These are phyloP conservation scores for Anastrepha ludens DNA, from an alignment of 1,140 invertebrate species.

Conservation along the genomic window DNA sequence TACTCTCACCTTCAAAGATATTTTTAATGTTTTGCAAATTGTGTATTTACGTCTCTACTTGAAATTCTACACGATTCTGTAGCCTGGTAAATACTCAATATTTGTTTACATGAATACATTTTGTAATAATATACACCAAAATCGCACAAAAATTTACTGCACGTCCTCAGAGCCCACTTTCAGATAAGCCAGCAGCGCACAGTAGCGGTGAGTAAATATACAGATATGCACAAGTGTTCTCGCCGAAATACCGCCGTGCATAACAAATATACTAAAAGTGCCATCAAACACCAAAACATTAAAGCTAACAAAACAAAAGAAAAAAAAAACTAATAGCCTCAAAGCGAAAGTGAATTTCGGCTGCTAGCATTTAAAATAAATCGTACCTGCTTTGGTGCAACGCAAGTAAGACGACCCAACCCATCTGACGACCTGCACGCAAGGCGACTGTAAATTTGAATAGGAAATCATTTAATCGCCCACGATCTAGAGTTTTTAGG, in stretches of 20 bases:
- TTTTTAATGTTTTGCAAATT: neutral
- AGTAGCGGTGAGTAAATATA: neutral
- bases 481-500: neutral
- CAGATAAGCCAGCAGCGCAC: neutral
- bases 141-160: neutral
- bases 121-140: neutral
- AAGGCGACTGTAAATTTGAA: neutral
- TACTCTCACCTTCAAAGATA: neutral
- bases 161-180: neutral
- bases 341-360: neutral
- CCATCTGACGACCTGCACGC: neutral
- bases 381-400: neutral
- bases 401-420: neutral
- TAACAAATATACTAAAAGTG: neutral
- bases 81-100: neutral
- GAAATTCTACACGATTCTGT: neutral
- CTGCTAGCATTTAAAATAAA: neutral
- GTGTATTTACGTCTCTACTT: neutral
- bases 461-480: conserved; percentile 22
- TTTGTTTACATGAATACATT: neutral
- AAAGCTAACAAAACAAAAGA: too few species aligned
- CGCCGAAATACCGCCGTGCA: neutral
- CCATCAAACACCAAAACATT: neutral
- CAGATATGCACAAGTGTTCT: neutral
- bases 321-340: neutral